These are phyloP conservation scores for Orussus abietinus DNA, from an alignment of 1,140 invertebrate genomes.

Conservation along the genomic window DNA sequence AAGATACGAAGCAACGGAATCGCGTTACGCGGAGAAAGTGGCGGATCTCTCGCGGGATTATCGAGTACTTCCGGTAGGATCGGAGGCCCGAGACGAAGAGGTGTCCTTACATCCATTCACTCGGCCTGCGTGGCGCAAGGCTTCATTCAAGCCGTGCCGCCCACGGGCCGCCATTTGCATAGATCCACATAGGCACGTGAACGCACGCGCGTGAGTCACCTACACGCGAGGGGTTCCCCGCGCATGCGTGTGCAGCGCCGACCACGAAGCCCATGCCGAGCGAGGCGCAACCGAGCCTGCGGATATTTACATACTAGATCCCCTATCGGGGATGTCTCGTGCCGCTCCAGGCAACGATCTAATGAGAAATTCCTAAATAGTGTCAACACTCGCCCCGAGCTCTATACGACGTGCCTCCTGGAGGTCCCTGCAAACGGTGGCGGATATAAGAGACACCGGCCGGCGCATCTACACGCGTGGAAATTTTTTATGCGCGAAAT, in stretches of 20 bases:
- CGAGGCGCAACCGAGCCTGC: slow-evolving; percentile 1
- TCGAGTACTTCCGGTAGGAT: slow-evolving; percentile 29
- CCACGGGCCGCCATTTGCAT: slow-evolving; percentile 33
- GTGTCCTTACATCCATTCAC: slow-evolving; percentile 32
- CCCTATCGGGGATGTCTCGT: slow-evolving; percentile 24
- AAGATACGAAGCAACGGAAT: too few relatives aligned
- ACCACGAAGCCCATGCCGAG: slow-evolving; percentile 6
- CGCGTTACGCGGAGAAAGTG: too few relatives aligned
- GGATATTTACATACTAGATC: slow-evolving; percentile 22
- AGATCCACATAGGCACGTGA: slow-evolving; percentile 20
- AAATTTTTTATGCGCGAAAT: too few relatives aligned
- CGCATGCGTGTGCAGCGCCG: background rate
- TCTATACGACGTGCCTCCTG: too few relatives aligned
- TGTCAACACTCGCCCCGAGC: too few relatives aligned
- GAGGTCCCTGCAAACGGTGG: too few relatives aligned
- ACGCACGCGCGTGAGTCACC: background rate
- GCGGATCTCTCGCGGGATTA: too few relatives aligned
- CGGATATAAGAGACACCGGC: too few relatives aligned
- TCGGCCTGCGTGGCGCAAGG: slow-evolving; percentile 29
- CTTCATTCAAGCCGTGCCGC: slow-evolving; percentile 33
- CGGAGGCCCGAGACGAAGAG: slow-evolving; percentile 18
- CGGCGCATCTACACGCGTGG: too few relatives aligned
- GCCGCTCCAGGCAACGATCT: slow-evolving; percentile 8
- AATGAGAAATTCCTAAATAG: too few relatives aligned
- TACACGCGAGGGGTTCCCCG: background rate